Conservation (phyloP, 37 sponge, comb jelly and placozoan species). For the Chondrosia reniformis region DNA sequence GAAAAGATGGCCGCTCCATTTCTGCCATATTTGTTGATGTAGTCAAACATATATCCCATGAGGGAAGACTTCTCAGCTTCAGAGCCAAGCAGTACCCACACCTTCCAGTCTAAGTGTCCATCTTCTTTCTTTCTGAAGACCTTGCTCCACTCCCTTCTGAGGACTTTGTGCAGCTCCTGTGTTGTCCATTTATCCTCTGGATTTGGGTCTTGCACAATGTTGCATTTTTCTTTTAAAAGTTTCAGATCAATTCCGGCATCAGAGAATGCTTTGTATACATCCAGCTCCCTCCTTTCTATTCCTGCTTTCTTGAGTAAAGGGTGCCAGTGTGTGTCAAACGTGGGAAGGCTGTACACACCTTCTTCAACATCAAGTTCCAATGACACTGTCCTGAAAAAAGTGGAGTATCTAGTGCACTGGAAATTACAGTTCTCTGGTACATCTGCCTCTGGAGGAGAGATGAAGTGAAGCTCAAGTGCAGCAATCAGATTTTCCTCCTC, state of each 20-base stretch:
- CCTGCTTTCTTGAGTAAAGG: background rate
- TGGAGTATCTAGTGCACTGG: background rate
- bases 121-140: background rate
- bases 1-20: slow-evolving; percentile 12
- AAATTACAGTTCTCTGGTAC: background rate
- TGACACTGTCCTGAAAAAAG: background rate
- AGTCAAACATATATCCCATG: slow-evolving; percentile 15
- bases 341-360: background rate
- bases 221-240: background rate
- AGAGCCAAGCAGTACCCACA: slow-evolving; percentile 1
- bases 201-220: slow-evolving; percentile 3
- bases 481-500: background rate
- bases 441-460: too few species aligned
- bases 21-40: background rate
- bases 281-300: background rate
- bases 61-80: background rate
- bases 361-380: slow-evolving; percentile 8
- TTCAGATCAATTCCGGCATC: slow-evolving; percentile 22
- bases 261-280: background rate
- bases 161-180: background rate
- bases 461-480: background rate
- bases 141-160: background rate
- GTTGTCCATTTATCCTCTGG: background rate
- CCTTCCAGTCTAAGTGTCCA: background rate
- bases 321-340: background rate